Evolutionary conservation across 1,140 invertebrate genomes (phyloP), one percentile per base, ranked within the genome.

Genomic region (Melitaea cinxia): DNA sequence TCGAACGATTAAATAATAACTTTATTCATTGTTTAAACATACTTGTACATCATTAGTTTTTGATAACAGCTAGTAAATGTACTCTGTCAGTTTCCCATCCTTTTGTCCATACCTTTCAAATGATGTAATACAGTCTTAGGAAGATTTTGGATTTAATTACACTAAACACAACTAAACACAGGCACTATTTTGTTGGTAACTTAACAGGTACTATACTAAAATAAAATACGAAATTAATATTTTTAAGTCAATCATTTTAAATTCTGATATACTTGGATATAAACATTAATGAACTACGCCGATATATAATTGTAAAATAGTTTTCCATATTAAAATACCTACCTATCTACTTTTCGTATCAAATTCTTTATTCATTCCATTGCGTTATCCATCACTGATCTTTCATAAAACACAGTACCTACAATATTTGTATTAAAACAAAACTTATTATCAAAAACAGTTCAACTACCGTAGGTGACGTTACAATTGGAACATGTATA

Each of bases 321-420:
- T 84, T 82, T 84, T 75, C 71, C 83, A 80, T 88, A 87, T 87
- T 89, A 86, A 83, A 89, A 88, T 86, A 83, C 82, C 85, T 90
- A 90, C 82, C 88, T 88, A 90, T 75, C 85, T 88, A 90, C 79
- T 71, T 88, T 87, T 89, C 80, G 83, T 89, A 88, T 87, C 82
- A 85, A 88, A 83, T 83, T 85, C 6, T 77, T 82, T 82, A 76
- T 78, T 83, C 77, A 70, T 79, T 83, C 75, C 70, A 47, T 65
- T 58, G 68, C 66, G 30, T 49, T 60, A 57, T 55, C 30, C 59
- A 45, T 65, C 57, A 75, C 73, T 75, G 62, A 67, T 61, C 58
- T 70, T 73, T 37, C 78, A 73, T 70, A 73, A 73, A 73, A 77
- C 56, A 70, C 64, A 65, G 56, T 54, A 47, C 45, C 62, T 67